Evolutionary conservation across 1,140 invertebrate species (phyloP), one percentile per base, ranked within the genome.

Genomic region (Amyelois transitella): DNA sequence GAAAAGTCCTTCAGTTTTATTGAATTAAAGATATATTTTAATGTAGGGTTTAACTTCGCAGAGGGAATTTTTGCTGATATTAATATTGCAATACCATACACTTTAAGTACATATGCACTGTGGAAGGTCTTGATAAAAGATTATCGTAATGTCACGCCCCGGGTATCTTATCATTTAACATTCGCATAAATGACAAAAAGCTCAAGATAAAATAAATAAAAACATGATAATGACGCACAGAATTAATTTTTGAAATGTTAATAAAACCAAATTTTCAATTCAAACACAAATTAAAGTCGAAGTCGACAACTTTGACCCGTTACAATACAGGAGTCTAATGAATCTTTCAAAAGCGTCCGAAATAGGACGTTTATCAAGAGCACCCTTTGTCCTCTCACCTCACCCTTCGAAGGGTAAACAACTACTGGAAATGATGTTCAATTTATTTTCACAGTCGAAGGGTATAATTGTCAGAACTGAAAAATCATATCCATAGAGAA

Each of bases 1-100:
- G 51, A 65, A 71, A 65, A 61, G 69, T 63, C 55, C 62, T 74
- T 68, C 53, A 68, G 48, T 64, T 66, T 64, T 63, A 66, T 60
- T 62, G 58, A 69, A 67, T 55, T 65, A 25, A 43, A 45, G 60
- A 56, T 53, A 55, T 47, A 53, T 19, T 43, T 18, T 21, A 18
- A n/a, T n/a, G n/a, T n/a, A n/a, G n/a, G n/a, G n/a, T n/a, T n/a
- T n/a, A n/a, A n/a, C n/a, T n/a, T 52, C 24, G 18, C 24, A 58
- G 54, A 51, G 17, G 43, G 48, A 20, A 45, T 45, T 53, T 57
- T 53, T 38, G 50, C 24, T 48, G 51, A 43, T 54, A 56, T 62
- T 53, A 51, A 24, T 24, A n/a, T 24, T 24, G 32, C 32, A 38
- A 14, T 38, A 38, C 17, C 32, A 38, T 38, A 12, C 32, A 38